Base-by-base conservation (phyloP, 2,113 vertebrate species). In the Ornithorhynchus anatinus region DNA sequence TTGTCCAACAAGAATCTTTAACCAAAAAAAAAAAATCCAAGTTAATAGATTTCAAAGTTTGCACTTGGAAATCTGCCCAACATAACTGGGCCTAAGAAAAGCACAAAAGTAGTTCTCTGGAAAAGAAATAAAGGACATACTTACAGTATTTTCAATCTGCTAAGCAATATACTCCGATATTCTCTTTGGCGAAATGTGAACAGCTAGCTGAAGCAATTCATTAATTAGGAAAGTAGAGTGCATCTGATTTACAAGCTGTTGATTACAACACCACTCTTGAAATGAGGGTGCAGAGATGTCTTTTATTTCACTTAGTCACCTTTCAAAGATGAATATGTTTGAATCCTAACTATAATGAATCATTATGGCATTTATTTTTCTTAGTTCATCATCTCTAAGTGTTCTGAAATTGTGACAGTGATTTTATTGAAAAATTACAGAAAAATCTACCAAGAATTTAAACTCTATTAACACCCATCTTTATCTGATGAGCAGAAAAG, bases 21-120 rank as follows among this genome's bases (percentile, higher is more conserved):
- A n/a, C n/a, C n/a, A n/a, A n/a, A n/a, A n/a, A n/a, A n/a, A n/a
- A n/a, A n/a, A n/a, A n/a, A n/a, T n/a, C n/a, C 9, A 42, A 35
- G 33, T 54, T 61, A 54, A 48, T 61, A 61, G 27, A 17, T 44
- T 71, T 60, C 27, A 62, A 74, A 62, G 50, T 59, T 52, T 22
- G 23, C 14, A 33, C 29, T 45, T 40, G 67, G 67, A 69, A 36
- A 12, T 15, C 60, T 38, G 48, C n/a, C 25, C 53, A 16, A 23
- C n/a, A n/a, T n/a, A n/a, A n/a, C n/a, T 20, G 40, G 37, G 23
- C 20, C 40, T 32, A 57, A 36, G 56, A 50, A 60, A 78, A 19
- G 22, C 8, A 60, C 31, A 36, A 39, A 57, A 67, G 16, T 20
- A 35, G 62, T 53, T 64, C 0, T 0, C 8, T 14, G 19, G 35